Evolutionary conservation across 2,113 vertebrate species (phyloP).

Genomic region (Salvelinus namaycush): DNA sequence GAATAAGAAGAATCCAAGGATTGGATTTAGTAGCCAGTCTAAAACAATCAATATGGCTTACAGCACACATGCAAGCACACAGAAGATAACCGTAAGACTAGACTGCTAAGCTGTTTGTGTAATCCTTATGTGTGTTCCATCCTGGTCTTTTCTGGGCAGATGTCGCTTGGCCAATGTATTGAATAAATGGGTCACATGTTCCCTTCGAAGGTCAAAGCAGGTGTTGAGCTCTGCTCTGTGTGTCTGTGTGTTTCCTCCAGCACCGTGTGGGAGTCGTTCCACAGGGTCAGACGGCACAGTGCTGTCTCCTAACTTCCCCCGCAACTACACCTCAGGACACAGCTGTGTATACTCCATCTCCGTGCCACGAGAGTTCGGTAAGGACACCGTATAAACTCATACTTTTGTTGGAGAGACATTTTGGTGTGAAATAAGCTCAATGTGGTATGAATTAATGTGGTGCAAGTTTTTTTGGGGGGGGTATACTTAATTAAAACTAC

Average conservation of each 20-base stretch:
- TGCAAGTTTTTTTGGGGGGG: too few relatives aligned
- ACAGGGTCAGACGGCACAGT: constrained; percentile 95
- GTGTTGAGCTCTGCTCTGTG: background rate
- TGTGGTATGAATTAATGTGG: too few relatives aligned
- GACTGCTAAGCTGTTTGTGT: background rate
- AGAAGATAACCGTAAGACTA: too few relatives aligned
- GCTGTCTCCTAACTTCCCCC: constrained; percentile 95
- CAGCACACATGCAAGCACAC: too few relatives aligned
- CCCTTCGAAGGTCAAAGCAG: background rate
- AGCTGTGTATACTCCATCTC: constrained; percentile 93
- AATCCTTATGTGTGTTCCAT: background rate
- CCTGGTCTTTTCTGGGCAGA: background rate
- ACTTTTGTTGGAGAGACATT: too few relatives aligned
- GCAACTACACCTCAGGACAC: constrained; percentile 95
- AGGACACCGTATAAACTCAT: constrained; percentile 43
- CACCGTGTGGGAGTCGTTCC: constrained; percentile 94
- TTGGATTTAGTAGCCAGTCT: too few relatives aligned
- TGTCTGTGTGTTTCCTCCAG: constrained; percentile 65
- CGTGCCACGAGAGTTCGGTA: constrained; percentile 96
- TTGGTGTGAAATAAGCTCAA: too few relatives aligned
- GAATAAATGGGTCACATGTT: background rate
- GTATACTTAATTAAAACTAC: too few relatives aligned
- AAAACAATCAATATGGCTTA: too few relatives aligned
- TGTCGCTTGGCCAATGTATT: too few relatives aligned
- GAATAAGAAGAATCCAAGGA: too few relatives aligned